These are phyloP conservation scores for Nymphalis io DNA, from an alignment of 1,140 invertebrate species.

Conservation along the genomic window DNA sequence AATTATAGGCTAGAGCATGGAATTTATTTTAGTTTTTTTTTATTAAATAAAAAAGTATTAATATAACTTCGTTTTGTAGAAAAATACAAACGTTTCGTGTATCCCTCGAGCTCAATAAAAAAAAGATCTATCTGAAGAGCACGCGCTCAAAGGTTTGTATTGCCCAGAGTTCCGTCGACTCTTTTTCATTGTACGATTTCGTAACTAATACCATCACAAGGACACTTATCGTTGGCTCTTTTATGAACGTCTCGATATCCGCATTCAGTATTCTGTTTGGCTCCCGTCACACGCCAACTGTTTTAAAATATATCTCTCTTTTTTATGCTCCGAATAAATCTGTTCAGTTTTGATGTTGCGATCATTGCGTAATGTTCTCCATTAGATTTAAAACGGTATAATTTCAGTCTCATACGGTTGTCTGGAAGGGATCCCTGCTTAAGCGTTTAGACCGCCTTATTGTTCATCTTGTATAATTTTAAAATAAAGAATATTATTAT, in stretches of 20 bases:
- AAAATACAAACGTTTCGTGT: slow-evolving; percentile 11
- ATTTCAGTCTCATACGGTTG: too few species aligned
- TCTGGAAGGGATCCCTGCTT: too few species aligned
- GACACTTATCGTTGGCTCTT: slow-evolving; percentile 20
- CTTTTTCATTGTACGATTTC: slow-evolving; percentile 27
- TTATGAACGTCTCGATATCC: slow-evolving; percentile 15
- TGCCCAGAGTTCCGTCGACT: slow-evolving; percentile 13
- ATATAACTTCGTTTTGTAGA: not conserved
- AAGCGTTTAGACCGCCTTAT: too few species aligned
- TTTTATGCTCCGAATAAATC: not conserved
- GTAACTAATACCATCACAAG: slow-evolving; percentile 31
- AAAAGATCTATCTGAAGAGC: slow-evolving; percentile 16
- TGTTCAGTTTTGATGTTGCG: not conserved
- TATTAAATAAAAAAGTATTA: not conserved
- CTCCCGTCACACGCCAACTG: not conserved
- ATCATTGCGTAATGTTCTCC: not conserved
- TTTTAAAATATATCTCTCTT: not conserved
- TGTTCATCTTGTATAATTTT: too few species aligned
- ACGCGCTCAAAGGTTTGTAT: slow-evolving; percentile 25
- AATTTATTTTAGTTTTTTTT: too few species aligned
- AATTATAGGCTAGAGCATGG: too few species aligned
- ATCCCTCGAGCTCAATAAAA: slow-evolving; percentile 1
- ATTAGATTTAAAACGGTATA: too few species aligned
- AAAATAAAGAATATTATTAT: not conserved
- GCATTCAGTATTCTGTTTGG: slow-evolving; percentile 13